phyloP scores from a whole-genome alignment of 2,888 invertebrate species.

The Xestia c-nigrum region DNA sequence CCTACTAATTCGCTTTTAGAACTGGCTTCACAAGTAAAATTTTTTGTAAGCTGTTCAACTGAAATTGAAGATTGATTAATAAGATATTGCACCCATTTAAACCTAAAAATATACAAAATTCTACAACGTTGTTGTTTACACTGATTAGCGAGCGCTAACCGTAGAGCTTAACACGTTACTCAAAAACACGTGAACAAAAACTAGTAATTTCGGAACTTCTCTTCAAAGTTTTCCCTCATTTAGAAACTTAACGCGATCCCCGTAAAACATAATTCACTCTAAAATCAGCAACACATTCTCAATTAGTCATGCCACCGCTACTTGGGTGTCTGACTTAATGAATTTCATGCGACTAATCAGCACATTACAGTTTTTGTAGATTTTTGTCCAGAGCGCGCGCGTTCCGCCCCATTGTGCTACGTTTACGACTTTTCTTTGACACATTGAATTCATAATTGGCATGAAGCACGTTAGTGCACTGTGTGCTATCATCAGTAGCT shows the following conservation, averaged over 20 bases:
- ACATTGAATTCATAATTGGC: conserved; percentile 70
- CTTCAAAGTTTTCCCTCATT: conserved; percentile 41
- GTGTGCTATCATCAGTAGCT: conserved; percentile 58
- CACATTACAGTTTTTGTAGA: conserved; percentile 74
- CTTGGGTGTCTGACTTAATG: conserved; percentile 84
- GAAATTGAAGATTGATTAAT: neutral
- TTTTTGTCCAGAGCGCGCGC: conserved; percentile 73
- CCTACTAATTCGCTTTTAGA: too few species aligned
- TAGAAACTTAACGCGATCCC: conserved; percentile 39
- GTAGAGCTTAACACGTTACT: neutral
- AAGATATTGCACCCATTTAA: neutral
- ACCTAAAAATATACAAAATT: neutral
- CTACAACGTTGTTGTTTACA: neutral
- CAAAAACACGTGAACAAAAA: conserved; percentile 4
- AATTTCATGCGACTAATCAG: conserved; percentile 83
- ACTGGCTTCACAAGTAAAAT: too few species aligned
- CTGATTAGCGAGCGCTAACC: conserved; percentile 1
- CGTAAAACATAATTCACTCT: conserved; percentile 61
- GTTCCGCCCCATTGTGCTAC: conserved; percentile 76
- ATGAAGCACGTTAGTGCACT: conserved; percentile 68
- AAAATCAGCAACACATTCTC: conserved; percentile 69
- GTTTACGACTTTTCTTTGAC: conserved; percentile 73
- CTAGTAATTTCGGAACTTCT: conserved; percentile 13
- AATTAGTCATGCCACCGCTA: conserved; percentile 76
- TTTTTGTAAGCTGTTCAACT: neutral